Percentiles rank a stretch among this genome's conserved stretches.
phyloP scores from a whole-genome alignment of 1,140 invertebrate genomes.

The Choristoneura fumiferana region DNA sequence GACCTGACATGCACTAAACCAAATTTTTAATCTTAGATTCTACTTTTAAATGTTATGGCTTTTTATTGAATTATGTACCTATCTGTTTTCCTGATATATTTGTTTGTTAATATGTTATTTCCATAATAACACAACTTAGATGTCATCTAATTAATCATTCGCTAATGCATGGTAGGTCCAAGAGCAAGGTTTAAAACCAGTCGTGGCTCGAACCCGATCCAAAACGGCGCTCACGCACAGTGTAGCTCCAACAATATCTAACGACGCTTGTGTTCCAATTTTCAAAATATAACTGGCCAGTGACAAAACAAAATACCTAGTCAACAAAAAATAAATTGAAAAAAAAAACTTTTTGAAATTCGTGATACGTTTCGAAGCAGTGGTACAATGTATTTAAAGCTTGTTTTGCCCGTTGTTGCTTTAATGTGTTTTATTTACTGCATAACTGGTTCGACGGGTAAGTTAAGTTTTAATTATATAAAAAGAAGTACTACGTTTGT shows the following conservation, averaged over 20 bases:
- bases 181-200: not conserved
- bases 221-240: not conserved
- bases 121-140: too few relatives aligned
- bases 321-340: too few relatives aligned
- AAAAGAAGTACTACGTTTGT: too few relatives aligned
- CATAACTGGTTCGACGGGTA: constrained; percentile 12
- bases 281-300: not conserved
- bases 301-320: not conserved
- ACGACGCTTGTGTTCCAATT: not conserved
- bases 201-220: constrained; percentile 1
- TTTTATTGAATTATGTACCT: too few relatives aligned
- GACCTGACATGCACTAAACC: too few relatives aligned
- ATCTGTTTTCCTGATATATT: too few relatives aligned
- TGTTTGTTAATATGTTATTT: too few relatives aligned
- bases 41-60: too few relatives aligned
- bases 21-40: too few relatives aligned
- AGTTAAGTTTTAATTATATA: not conserved
- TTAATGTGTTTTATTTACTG: constrained; percentile 5
- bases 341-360: not conserved
- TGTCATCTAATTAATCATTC: too few relatives aligned
- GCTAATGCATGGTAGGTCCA: too few relatives aligned
- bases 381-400: not conserved
- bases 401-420: not conserved
- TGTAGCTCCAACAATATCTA: not conserved
- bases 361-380: too few relatives aligned